Evolutionary conservation across 2,113 vertebrate genomes (phyloP).

Genomic region (Gnathonemus longibarbis): DNA sequence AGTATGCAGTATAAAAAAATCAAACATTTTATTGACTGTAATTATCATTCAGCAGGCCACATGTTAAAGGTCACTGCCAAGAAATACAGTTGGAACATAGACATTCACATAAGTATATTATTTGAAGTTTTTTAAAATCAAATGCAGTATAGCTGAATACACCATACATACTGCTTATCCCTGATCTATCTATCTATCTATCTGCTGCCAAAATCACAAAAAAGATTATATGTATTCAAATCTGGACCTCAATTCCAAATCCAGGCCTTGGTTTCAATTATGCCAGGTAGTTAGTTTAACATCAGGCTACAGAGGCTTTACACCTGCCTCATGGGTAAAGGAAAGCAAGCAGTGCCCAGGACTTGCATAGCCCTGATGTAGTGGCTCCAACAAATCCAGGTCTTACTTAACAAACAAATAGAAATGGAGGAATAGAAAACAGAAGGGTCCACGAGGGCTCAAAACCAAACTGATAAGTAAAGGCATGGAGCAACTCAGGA

Average conservation of each 20-base stretch:
- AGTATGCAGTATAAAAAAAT: neutral
- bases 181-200: slow-evolving; percentile 17
- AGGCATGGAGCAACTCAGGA: neutral
- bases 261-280: no score
- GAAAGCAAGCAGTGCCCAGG: no score
- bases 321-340: no score
- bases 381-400: neutral
- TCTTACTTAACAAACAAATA: neutral
- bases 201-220: no score
- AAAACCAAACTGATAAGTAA: neutral
- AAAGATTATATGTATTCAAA: no score
- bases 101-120: slow-evolving; percentile 55
- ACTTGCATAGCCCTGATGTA: neutral
- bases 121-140: slow-evolving; percentile 57
- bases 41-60: slow-evolving; percentile 50
- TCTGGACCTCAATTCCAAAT: no score
- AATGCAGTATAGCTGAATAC: slow-evolving; percentile 50
- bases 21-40: neutral
- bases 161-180: slow-evolving; percentile 62
- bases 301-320: no score
- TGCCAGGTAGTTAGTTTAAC: no score
- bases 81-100: slow-evolving; percentile 66
- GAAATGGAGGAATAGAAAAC: neutral
- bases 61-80: slow-evolving; percentile 75
- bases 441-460: neutral